phyloP scores from a whole-genome alignment of 1,140 invertebrate species.

The Meloidogyne floridensis region DNA sequence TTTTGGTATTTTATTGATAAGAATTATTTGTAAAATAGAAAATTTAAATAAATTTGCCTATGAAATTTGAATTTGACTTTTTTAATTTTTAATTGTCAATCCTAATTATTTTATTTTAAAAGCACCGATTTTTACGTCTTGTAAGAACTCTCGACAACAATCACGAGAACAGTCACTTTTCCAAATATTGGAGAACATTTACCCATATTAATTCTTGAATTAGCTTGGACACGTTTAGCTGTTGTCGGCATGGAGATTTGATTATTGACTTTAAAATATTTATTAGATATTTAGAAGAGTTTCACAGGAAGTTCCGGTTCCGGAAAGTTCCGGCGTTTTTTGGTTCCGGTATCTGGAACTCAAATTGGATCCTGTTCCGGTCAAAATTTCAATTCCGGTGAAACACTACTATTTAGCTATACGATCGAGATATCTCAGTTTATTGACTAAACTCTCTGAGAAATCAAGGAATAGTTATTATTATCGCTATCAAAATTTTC shows the following conservation, averaged over 20 bases:
- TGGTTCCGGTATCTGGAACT: too few relatives aligned
- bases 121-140: conserved; percentile 47
- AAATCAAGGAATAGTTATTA: too few relatives aligned
- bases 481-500: not conserved
- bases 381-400: too few relatives aligned
- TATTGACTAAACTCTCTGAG: too few relatives aligned
- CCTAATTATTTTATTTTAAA: not conserved
- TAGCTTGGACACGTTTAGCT: not conserved
- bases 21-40: not conserved
- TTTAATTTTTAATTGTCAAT: not conserved
- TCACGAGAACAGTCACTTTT: conserved; percentile 52
- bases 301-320: too few relatives aligned
- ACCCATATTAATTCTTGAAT: conserved; percentile 47
- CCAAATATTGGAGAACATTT: conserved; percentile 47
- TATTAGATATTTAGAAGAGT: not conserved
- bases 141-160: conserved; percentile 47
- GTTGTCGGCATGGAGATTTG: not conserved
- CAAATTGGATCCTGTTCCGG: too few relatives aligned
- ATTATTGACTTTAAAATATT: not conserved
- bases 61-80: not conserved
- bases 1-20: not conserved
- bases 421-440: too few relatives aligned
- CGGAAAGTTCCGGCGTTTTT: too few relatives aligned
- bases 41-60: conserved; percentile 2
- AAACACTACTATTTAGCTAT: too few relatives aligned